These are phyloP conservation scores for Danio kyathit DNA, from an alignment of 2,797 vertebrate genomes.

Conservation along the genomic window DNA sequence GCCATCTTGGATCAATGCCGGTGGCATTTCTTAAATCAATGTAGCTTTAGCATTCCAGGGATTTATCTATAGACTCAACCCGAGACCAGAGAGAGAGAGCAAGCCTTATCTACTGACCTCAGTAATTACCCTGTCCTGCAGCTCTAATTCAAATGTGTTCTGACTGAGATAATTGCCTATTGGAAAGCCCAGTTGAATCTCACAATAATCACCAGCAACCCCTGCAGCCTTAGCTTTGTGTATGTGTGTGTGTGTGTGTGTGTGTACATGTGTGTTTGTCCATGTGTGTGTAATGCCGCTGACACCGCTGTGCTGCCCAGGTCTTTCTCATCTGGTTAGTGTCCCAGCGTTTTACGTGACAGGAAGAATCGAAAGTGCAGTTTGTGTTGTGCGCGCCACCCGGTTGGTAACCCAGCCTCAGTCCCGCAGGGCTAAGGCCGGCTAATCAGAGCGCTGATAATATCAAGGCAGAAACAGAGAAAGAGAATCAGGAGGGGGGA, in stretches of 20 bases:
- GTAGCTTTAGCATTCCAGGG: slow-evolving; percentile 77
- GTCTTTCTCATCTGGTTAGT: slow-evolving; percentile 56
- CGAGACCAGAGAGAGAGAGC: slow-evolving; percentile 58
- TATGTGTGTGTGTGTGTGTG: slow-evolving; percentile 56
- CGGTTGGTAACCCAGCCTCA: slow-evolving; percentile 64
- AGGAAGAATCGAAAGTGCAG: slow-evolving; percentile 75
- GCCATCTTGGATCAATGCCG: slow-evolving; percentile 81
- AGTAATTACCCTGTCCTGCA: slow-evolving; percentile 77
- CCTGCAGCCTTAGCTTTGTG: slow-evolving; percentile 53
- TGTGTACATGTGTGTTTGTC: slow-evolving; percentile 24
- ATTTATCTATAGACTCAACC: slow-evolving; percentile 77
- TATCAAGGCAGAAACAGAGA: slow-evolving; percentile 67
- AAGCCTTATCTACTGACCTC: slow-evolving; percentile 75
- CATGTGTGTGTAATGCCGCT: slow-evolving; percentile 23
- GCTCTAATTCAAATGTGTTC: slow-evolving; percentile 81
- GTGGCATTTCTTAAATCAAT: slow-evolving; percentile 80
- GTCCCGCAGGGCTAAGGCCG: slow-evolving; percentile 74
- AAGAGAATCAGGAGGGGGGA: slow-evolving; percentile 38
- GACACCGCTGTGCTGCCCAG: slow-evolving; percentile 20
- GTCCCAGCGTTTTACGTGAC: slow-evolving; percentile 60
- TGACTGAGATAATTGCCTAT: slow-evolving; percentile 79
- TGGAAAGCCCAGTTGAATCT: slow-evolving; percentile 72
- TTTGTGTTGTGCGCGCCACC: slow-evolving; percentile 69
- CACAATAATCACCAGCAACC: slow-evolving; percentile 64
- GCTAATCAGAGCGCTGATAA: slow-evolving; percentile 82